Evolutionary conservation across 2,888 invertebrate genomes (phyloP).

Genomic region (Drosophila nigritarsus): DNA sequence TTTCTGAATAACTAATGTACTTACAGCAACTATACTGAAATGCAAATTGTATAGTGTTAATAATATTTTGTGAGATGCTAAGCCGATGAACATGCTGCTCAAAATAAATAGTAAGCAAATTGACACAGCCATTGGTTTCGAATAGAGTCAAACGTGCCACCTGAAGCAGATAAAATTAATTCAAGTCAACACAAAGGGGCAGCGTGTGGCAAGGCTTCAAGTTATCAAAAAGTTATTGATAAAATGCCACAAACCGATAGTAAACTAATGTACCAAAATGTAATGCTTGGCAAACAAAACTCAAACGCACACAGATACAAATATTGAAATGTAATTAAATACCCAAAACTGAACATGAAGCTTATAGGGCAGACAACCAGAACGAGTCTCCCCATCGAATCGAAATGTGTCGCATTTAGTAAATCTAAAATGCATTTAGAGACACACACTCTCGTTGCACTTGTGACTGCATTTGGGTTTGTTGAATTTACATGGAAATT

Average conservation of each 20-base stretch:
- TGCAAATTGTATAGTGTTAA: not conserved
- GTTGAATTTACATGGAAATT: conserved; percentile 54
- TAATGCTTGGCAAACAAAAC: conserved; percentile 26
- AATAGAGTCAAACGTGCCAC: not conserved
- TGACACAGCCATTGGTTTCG: not conserved
- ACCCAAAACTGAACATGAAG: conserved; percentile 61
- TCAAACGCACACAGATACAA: conserved; percentile 38
- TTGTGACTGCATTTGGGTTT: conserved; percentile 14
- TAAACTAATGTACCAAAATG: conserved; percentile 57
- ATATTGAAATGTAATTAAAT: conserved; percentile 80
- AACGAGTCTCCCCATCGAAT: conserved; percentile 22
- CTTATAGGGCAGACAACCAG: conserved; percentile 42
- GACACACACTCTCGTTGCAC: conserved; percentile 26
- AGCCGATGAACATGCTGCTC: not conserved
- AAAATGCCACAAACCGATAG: conserved; percentile 29
- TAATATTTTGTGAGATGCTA: not conserved
- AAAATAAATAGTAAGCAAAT: not conserved
- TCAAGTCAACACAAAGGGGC: not conserved
- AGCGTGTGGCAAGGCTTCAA: not conserved
- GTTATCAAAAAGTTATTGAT: conserved; percentile 10
- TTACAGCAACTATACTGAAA: not conserved
- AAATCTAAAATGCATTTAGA: conserved; percentile 71
- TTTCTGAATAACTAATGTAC: not conserved
- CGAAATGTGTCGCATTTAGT: conserved; percentile 70
- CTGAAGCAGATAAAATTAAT: conserved; percentile 14